A percentile compares a stretch with the other conserved stretches of the same genome.
These are phyloP conservation scores for Morone chrysops DNA, from an alignment of 2,113 vertebrate species.

Conservation along the genomic window DNA sequence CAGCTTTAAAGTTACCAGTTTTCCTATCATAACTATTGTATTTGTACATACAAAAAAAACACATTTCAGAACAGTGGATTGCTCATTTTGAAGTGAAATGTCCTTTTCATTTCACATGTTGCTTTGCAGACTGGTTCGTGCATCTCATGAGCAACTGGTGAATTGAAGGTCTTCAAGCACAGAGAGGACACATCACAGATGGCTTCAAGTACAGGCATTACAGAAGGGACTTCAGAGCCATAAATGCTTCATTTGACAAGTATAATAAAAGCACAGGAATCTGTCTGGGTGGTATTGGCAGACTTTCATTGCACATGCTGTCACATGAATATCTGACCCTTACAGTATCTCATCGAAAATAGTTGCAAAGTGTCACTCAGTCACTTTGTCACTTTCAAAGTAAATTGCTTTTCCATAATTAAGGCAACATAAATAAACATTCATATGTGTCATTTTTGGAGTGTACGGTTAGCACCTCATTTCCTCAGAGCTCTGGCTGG, in stretches of 20 bases:
- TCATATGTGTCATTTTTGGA: too few species aligned
- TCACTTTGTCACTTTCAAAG: too few species aligned
- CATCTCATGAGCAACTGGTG: not conserved
- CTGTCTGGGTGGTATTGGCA: slow-evolving; percentile 22
- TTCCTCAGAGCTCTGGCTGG: too few species aligned
- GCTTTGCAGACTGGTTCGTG: not conserved
- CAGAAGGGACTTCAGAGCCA: slow-evolving; percentile 21
- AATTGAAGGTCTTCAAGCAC: slow-evolving; percentile 33
- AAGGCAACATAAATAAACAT: too few species aligned
- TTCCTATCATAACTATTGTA: too few species aligned
- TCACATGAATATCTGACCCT: slow-evolving; percentile 1
- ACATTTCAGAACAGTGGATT: too few species aligned
- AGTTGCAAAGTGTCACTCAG: too few species aligned
- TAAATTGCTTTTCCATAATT: too few species aligned
- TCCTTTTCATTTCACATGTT: not conserved
- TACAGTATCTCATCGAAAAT: not conserved
- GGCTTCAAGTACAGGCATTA: slow-evolving; percentile 21
- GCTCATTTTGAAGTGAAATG: not conserved
- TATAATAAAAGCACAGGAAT: slow-evolving; percentile 47
- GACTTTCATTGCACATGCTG: slow-evolving; percentile 12
- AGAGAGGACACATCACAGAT: slow-evolving; percentile 44
- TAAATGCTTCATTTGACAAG: slow-evolving; percentile 6
- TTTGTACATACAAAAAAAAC: too few species aligned
- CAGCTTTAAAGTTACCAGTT: too few species aligned
- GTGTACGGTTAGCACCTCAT: too few species aligned